These are phyloP conservation scores for Pectinophora gossypiella DNA, from an alignment of 1,140 invertebrate genomes.

Conservation along the genomic window DNA sequence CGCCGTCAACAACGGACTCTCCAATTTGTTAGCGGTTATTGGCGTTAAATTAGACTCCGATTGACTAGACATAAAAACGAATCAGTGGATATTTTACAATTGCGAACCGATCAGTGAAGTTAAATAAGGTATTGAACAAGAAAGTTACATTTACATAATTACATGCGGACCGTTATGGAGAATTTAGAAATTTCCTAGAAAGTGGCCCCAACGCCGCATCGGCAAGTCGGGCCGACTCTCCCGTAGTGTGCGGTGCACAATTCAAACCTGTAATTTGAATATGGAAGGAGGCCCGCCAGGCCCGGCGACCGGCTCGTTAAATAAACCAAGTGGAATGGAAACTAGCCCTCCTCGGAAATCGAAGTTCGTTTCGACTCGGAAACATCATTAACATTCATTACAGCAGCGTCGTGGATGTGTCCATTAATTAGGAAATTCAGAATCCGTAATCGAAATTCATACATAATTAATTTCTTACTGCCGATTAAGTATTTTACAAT, in stretches of 20 bases:
- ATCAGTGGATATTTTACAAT: neutral
- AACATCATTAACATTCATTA: slow-evolving; percentile 4
- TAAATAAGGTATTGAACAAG: neutral
- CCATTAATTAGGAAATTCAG: neutral
- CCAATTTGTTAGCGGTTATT: slow-evolving; percentile 41
- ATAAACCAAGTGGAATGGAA: slow-evolving; percentile 22
- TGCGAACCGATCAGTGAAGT: neutral
- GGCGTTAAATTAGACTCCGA: slow-evolving; percentile 25
- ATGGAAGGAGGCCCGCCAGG: slow-evolving; percentile 32
- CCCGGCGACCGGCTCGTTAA: slow-evolving; percentile 3
- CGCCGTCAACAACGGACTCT: neutral
- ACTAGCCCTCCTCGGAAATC: slow-evolving; percentile 35
- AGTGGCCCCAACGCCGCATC: slow-evolving; percentile 25
- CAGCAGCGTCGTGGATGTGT: neutral
- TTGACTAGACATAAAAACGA: neutral
- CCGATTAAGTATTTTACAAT: too few species aligned
- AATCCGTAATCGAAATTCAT: neutral
- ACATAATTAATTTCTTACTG: neutral
- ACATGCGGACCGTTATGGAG: slow-evolving; percentile 17
- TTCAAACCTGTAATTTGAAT: slow-evolving; percentile 58
- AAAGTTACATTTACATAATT: slow-evolving; percentile 2
- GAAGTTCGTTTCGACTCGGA: slow-evolving; percentile 3
- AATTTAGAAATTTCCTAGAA: slow-evolving; percentile 52
- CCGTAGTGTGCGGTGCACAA: slow-evolving; percentile 34
- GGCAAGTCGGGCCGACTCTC: slow-evolving; percentile 20